Base-by-base conservation (phyloP, 2,888 invertebrate genomes). In the Morpho deidamia region DNA sequence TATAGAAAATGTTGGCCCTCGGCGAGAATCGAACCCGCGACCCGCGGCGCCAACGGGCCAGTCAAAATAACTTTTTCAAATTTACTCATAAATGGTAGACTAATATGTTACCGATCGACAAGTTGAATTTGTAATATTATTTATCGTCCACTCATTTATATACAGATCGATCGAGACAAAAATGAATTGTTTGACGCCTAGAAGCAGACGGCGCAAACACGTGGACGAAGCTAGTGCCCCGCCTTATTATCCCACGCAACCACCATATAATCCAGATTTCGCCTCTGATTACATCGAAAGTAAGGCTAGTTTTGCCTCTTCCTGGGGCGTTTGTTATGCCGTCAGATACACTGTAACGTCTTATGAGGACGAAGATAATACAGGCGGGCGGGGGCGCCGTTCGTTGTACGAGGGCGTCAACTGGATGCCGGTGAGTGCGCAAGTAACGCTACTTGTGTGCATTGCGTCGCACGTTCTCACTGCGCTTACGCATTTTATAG, bases 331-430 rank as follows among this genome's bases (percentile, higher is more conserved):
- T 46, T 71, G 62, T 56, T 69, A 74, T 60, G 68, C 68, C 52
- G 72, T 76, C 60, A 59, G 67, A 55, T 56, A 57, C 37, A 47
- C 58, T 32, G 49, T 53, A 46, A 54, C 48, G 39, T 56, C 55
- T 58, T 51, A 68, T 59, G 72, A 70, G 60, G 71, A 70, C 60
- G 64, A 62, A 51, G 71, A 72, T 68, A 71, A 68, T 55, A 63
- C 66, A 56, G 65, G 65, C 58, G 81, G 74, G 73, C 73, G 78
- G 77, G 76, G 75, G 67, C 82, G 83, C 62, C 74, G 74, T 60
- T 87, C 88, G 64, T 70, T 88, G 63, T 88, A 86, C 71, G 87
- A 89, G 76, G 87, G 86, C 74, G 87, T 87, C 71, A 83, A 85
- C 78, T 83, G 76, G 67, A 64, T 71, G 74, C 73, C 83, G 82